Evolutionary conservation across 2,797 vertebrate genomes (phyloP).

Genomic region (Ispidina lecontei): DNA sequence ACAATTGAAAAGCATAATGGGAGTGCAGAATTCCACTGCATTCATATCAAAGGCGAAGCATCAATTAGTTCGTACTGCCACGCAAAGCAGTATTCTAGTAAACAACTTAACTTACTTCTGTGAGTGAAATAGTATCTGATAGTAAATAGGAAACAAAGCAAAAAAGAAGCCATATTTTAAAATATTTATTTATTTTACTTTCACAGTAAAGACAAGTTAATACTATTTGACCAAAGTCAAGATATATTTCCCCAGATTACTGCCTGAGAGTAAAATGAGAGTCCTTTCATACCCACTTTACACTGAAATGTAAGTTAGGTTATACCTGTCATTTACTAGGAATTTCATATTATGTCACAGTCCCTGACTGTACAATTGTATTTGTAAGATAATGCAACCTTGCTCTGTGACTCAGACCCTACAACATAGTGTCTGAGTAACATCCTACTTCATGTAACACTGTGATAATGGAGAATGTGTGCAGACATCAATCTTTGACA

Average conservation of each 20-base stretch:
- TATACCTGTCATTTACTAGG: not conserved
- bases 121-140: not conserved
- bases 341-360: not conserved
- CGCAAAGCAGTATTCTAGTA: not conserved
- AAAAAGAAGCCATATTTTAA: conserved; percentile 26
- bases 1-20: not conserved
- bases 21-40: not conserved
- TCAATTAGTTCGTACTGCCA: not conserved
- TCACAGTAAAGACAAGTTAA: conserved; percentile 29
- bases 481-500: not conserved
- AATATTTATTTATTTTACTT: conserved; percentile 57
- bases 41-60: not conserved
- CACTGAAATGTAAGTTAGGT: not conserved
- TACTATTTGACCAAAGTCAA: not conserved
- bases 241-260: conserved; percentile 26
- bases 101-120: not conserved
- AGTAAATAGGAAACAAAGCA: conserved; percentile 23
- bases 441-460: not conserved
- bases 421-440: not conserved
- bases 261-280: conserved; percentile 1
- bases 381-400: not conserved
- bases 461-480: not conserved
- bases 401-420: not conserved
- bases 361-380: not conserved
- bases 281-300: not conserved